phyloP scores from a whole-genome alignment of 2,113 vertebrate species.

The Xerus inauris region DNA sequence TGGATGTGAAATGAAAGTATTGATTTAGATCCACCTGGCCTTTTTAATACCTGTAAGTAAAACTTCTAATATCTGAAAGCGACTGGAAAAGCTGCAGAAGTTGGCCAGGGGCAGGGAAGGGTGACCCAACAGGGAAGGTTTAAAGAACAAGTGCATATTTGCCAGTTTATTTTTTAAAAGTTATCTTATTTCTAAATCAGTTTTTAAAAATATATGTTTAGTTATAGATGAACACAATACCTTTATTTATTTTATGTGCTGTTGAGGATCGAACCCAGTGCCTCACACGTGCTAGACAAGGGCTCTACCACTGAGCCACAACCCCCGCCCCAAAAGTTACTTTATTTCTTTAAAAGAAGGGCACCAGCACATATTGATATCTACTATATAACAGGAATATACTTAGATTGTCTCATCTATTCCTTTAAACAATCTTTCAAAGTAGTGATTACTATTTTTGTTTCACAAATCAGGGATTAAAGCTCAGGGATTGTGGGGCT shows the following conservation, averaged over 20 bases:
- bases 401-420: neutral
- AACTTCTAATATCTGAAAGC: slow-evolving; percentile 71
- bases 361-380: neutral
- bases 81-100: slow-evolving; percentile 27
- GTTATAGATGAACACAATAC: no score
- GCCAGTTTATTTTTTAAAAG: slow-evolving; percentile 5
- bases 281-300: no score
- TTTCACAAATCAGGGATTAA: neutral
- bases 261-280: no score
- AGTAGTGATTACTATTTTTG: neutral
- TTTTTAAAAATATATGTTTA: no score
- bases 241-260: no score
- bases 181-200: no score
- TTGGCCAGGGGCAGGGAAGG: slow-evolving; percentile 7
- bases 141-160: slow-evolving; percentile 1
- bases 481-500: neutral
- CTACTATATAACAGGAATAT: neutral
- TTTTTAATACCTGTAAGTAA: slow-evolving; percentile 75
- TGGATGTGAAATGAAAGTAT: slow-evolving; percentile 81
- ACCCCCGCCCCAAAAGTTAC: no score
- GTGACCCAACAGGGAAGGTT: neutral
- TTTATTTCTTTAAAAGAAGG: slow-evolving; percentile 2
- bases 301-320: no score
- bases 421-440: neutral
- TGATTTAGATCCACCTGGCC: slow-evolving; percentile 75